phyloP scores from a whole-genome alignment of 1,140 invertebrate genomes.

The Mesaphorura yosii region DNA sequence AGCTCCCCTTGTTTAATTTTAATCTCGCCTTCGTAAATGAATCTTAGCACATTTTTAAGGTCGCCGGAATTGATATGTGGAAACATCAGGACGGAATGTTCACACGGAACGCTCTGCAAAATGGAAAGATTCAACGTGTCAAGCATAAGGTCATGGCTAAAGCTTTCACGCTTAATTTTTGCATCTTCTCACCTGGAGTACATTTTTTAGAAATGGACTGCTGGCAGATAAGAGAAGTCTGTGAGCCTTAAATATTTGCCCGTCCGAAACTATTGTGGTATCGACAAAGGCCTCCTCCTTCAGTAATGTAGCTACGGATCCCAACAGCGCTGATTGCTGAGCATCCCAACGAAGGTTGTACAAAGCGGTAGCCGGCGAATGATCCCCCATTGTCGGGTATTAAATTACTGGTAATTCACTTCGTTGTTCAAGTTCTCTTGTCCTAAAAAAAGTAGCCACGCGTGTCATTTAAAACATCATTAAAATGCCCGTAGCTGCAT shows the following conservation, averaged over 20 bases:
- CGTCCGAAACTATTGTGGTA: conserved; percentile 37
- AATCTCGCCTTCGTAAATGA: conserved; percentile 31
- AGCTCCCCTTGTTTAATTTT: conserved; percentile 29
- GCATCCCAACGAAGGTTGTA: conserved; percentile 29
- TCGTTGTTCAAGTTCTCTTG: too few species aligned
- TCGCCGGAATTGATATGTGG: conserved; percentile 24
- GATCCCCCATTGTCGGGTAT: conserved; percentile 19
- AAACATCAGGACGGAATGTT: conserved; percentile 25
- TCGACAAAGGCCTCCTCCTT: conserved; percentile 30
- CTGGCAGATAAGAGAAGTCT: conserved; percentile 38
- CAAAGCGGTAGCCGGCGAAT: too few species aligned
- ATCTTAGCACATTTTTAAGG: conserved; percentile 28
- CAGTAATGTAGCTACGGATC: conserved; percentile 23
- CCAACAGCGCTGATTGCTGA: conserved; percentile 24
- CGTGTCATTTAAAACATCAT: too few species aligned
- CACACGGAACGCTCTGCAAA: conserved; percentile 24
- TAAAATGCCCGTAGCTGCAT: too few species aligned
- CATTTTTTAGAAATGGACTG: conserved; percentile 37
- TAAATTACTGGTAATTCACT: too few species aligned
- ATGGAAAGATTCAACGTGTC: conserved; percentile 7
- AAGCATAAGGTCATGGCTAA: background rate
- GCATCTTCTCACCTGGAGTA: conserved; percentile 30
- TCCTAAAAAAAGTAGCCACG: too few species aligned
- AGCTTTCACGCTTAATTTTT: background rate
- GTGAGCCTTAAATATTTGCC: conserved; percentile 36